phyloP scores from a whole-genome alignment of 2,113 vertebrate genomes.

The Myodes glareolus region DNA sequence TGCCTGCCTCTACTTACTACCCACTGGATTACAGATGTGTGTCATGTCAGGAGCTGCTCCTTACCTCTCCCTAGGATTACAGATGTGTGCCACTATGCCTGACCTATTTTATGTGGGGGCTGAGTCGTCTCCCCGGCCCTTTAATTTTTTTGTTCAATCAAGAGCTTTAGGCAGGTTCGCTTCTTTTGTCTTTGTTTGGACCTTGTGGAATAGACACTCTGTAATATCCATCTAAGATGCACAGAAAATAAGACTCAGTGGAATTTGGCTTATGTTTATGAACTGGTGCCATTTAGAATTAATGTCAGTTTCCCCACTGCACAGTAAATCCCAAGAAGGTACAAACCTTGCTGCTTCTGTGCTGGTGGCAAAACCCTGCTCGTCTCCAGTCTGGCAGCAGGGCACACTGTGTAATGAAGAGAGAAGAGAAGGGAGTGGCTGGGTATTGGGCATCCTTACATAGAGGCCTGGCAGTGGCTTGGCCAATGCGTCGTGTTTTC shows the following conservation, averaged over 20 bases:
- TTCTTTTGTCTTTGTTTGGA: background rate
- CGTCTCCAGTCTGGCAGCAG: background rate
- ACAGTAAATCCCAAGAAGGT: background rate
- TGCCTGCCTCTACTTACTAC: background rate
- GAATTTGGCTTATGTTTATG: background rate
- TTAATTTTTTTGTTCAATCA: background rate
- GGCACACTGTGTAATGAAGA: accelerated
- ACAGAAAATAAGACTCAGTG: background rate
- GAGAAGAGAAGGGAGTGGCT: background rate
- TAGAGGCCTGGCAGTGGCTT: background rate
- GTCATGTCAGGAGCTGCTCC: no score
- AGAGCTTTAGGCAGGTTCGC: background rate
- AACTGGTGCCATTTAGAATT: background rate
- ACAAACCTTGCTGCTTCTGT: background rate
- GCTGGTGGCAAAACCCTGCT: background rate
- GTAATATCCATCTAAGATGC: background rate
- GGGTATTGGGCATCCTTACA: background rate
- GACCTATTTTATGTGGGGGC: no score
- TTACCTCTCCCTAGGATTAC: no score
- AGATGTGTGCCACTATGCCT: no score
- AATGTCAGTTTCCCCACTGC: background rate
- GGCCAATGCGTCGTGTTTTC: background rate
- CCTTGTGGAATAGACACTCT: background rate
- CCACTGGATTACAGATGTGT: background rate
- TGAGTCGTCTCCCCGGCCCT: background rate